Percentiles rank a stretch among this genome's conserved stretches.
Conservation (phyloP, 1,140 invertebrate genomes). For the Cherax destructor region DNA sequence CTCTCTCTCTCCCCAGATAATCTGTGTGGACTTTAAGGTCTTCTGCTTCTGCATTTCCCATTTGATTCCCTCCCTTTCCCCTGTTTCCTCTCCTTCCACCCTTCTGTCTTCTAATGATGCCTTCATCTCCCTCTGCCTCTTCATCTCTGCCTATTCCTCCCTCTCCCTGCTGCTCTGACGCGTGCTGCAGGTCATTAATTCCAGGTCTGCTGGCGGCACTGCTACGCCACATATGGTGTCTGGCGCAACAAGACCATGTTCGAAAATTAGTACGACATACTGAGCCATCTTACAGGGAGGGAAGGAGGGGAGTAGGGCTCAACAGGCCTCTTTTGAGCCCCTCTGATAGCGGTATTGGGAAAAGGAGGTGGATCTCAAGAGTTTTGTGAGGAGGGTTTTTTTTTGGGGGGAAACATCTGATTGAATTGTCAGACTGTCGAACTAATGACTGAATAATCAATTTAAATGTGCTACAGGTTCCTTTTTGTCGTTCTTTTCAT, state of each 20-base stretch:
- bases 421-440: too few relatives aligned
- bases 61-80: neutral
- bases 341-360: neutral
- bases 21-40: too few relatives aligned
- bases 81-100: neutral
- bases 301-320: neutral
- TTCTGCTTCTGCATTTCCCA: too few relatives aligned
- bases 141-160: neutral
- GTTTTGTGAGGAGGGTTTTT: too few relatives aligned
- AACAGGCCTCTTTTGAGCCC: too few relatives aligned
- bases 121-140: neutral
- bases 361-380: neutral
- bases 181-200: slow-evolving; percentile 30
- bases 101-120: neutral
- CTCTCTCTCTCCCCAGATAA: too few relatives aligned
- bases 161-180: neutral
- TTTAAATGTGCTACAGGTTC: too few relatives aligned
- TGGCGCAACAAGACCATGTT: slow-evolving; percentile 10
- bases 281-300: neutral
- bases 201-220: slow-evolving; percentile 2
- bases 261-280: slow-evolving; percentile 37
- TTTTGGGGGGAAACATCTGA: too few relatives aligned
- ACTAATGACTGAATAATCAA: too few relatives aligned
- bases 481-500: too few relatives aligned
- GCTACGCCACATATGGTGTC: slow-evolving; percentile 30